These are phyloP conservation scores for Ceratoteleas bidentatus DNA, from an alignment of 1,140 invertebrate genomes.

Conservation along the genomic window DNA sequence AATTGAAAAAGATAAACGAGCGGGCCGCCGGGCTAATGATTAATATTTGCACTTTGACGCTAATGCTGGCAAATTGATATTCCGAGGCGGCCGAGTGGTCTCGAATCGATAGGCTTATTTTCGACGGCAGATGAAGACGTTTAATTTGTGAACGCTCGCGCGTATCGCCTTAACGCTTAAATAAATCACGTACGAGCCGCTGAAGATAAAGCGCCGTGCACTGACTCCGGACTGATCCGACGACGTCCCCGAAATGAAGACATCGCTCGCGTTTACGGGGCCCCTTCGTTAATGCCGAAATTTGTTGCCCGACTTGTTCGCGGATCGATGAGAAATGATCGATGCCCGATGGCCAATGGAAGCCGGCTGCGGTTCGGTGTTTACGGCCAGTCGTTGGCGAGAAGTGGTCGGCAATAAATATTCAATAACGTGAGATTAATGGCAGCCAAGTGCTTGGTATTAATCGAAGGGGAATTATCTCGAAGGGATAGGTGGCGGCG, in stretches of 20 bases:
- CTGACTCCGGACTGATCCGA: constrained; percentile 37
- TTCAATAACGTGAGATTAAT: no score
- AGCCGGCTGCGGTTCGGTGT: no score
- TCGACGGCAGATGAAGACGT: constrained; percentile 69
- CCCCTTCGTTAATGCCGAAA: constrained; percentile 28
- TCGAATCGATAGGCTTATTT: constrained; percentile 50
- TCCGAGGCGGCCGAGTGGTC: constrained; percentile 16
- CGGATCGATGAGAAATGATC: constrained; percentile 4
- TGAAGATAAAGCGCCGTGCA: constrained; percentile 70
- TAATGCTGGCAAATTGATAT: constrained; percentile 61
- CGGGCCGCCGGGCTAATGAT: constrained; percentile 29
- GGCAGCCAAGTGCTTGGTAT: no score
- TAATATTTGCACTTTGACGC: constrained; percentile 56
- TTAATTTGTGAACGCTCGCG: constrained; percentile 75
- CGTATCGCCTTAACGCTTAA: constrained; percentile 72
- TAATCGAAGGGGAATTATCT: no score
- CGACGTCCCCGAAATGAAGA: constrained; percentile 73
- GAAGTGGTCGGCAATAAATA: no score
- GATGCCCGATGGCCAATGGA: no score
- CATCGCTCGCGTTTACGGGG: constrained; percentile 66
- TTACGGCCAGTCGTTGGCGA: no score
- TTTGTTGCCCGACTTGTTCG: neutral
- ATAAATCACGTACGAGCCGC: constrained; percentile 76
- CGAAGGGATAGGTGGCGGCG: no score
- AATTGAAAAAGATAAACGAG: constrained; percentile 47